A percentile compares a stretch with the other conserved stretches of the same genome.
Evolutionary conservation across 2,797 vertebrate genomes (phyloP).

Genomic region (Mionectes olivaceus): DNA sequence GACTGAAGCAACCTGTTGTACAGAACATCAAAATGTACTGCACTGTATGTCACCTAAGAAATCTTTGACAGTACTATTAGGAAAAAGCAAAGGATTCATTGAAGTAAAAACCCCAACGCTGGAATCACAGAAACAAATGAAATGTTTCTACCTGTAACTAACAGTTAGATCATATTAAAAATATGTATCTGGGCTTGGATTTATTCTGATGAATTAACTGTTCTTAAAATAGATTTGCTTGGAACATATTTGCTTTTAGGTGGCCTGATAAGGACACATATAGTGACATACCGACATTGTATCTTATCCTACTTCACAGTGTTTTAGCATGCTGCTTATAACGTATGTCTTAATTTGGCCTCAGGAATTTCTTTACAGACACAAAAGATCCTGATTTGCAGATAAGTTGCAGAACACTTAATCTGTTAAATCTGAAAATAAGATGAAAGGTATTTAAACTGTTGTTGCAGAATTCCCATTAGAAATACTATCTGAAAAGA

Average conservation of each 20-base stretch:
- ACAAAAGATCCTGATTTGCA: background rate
- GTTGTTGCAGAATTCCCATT: conserved; percentile 8
- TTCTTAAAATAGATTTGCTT: background rate
- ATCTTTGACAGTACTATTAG: background rate
- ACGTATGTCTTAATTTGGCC: conserved; percentile 28
- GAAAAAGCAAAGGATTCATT: background rate
- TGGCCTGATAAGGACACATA: background rate
- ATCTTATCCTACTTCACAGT: background rate
- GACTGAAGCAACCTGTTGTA: background rate
- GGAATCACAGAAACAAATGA: background rate
- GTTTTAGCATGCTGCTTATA: background rate
- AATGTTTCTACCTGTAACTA: background rate
- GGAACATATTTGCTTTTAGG: background rate
- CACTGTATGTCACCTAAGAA: background rate
- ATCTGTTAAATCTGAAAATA: conserved; percentile 43
- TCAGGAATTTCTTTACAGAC: background rate
- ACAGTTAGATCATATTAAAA: background rate
- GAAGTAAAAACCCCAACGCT: background rate
- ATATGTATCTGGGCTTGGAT: background rate
- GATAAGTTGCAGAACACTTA: conserved; percentile 17
- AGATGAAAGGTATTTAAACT: conserved; percentile 51
- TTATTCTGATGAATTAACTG: background rate
- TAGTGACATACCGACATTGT: background rate
- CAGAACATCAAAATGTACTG: background rate
- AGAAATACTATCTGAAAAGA: conserved; percentile 24